Evolutionary conservation across 1,140 invertebrate genomes (phyloP), one percentile per base, ranked within the genome.

Genomic region (Zaprionus ghesquierei): DNA sequence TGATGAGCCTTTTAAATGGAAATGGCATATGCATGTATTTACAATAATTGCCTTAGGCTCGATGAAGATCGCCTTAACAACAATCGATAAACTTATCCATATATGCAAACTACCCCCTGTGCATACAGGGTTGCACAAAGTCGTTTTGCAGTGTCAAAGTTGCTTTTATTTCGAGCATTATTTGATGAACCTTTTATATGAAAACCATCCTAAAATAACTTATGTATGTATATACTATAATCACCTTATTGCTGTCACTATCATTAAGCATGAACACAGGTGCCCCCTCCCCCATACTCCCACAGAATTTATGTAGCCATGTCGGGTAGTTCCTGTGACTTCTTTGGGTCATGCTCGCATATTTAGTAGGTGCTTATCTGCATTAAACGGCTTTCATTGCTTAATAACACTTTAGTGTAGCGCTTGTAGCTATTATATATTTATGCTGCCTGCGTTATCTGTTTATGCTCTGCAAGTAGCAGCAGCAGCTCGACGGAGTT

Each of bases 381-480:
- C 71, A 41, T 49, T 68, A 60, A 73, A 61, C 49, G 49, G 63
- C 55, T 64, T 54, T 54, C 62, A 64, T 44, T 54, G 62, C 51
- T 31, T 73, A 73, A 68, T 68, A 73, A 60, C 64, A 73, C 70
- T 61, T 69, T 38, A 29, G 35, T 75, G 56, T 71, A 22, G 38
- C 29, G 15, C 20, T 38, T 50, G n/a, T 58, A 31, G 49, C 46
- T 35, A 77, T 66, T 50, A 75, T 60, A 62, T 76, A 75, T 82
- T 79, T 79, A 76, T 65, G 74, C 58, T 55, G 27, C n/a, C 27
- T 46, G 65, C 59, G 49, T 49, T 76, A 72, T 68, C 69, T 60
- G 31, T 54, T 25, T 29, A 51, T 27, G 23, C 50, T 68, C n/a
- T 41, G 44, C 12, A 18, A 23, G 12, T 9, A 5, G 41, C 18